Base-by-base conservation (phyloP, 2,797 vertebrate genomes). In the Simalia tracyae region DNA sequence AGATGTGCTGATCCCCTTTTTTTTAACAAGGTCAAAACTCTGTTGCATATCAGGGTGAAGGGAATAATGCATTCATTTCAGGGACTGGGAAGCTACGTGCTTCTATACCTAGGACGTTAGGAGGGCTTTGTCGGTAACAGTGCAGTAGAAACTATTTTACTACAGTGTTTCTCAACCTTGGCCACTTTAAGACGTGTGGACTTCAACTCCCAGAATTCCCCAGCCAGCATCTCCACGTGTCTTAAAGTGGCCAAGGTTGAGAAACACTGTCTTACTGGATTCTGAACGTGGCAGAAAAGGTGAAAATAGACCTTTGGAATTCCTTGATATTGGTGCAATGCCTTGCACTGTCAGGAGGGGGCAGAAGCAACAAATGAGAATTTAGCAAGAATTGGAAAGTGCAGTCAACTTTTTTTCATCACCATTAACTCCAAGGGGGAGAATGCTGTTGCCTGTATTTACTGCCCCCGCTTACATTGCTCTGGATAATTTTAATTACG, bases 401-500 rank as follows among this genome's bases (percentile, higher is more conserved):
- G 84, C n/a, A 68, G 90, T 93, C 46, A 90, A 93, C 68, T 5
- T 89, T 61, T 89, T 81, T 64, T 64, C 42, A 94, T 64, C 63
- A 54, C 28, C 90, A 7, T 86, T 89, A 92, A 17, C 0, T 0
- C 5, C 10, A 86, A 86, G 66, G 90, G 60, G 92, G 88, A 57
- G n/a, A 36, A 24, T 60, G 57, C 31, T 87, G 87, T 84, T 89
- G 59, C 84, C 76, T 93, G 59, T 72, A 42, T 86, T 63, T 87
- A 86, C 19, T 94, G 87, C 54, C n/a, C 63, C 88, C 56, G 76
- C 88, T 93, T 93, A 88, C 89, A 86, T 89, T 57, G 84, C 89
- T 50, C 86, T 92, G 17, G 93, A 88, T 84, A 87, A 24, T 72
- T 94, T 94, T 92, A 93, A 95, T 92, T 95, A 94, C 94, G 84